Evolutionary conservation across 2,113 vertebrate genomes (phyloP), one percentile per base, ranked within the genome.

Genomic region (Cheirogaleus medius): DNA sequence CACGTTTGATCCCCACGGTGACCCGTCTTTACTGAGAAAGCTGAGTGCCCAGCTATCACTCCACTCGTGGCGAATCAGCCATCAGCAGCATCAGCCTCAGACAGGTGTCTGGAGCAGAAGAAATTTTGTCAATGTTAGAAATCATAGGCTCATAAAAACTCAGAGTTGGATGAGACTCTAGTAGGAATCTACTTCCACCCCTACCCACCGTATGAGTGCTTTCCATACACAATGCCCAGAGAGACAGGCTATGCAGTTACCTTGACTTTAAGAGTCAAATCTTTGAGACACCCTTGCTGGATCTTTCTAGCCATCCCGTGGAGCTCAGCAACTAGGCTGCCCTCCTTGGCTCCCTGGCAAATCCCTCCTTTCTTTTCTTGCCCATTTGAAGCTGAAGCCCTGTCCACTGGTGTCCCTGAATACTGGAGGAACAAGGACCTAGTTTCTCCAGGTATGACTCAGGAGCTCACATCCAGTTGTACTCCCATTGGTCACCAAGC

Each of bases 401-500:
- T 52, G 49, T 47, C 49, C 37, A 17, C n/a, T 5, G 1, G 18
- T n/a, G 21, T 34, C 14, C 27, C n/a, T 23, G 44, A 86, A 60
- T 32, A 14, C 47, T 32, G 37, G 56, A 34, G 49, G 42, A 60
- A 34, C 6, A 27, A 68, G 23, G 64, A 3, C 15, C 4, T 39
- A 32, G 25, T 18, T 63, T 58, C 44, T 85, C 17, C 11, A 76
- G 52, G 27, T 49, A 60, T 66, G n/a, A 9, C 42, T 64, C 25
- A 37, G 39, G 74, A 49, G 4, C 58, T 39, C 11, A n/a, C 1
- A 14, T 37, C 54, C 9, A 32, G 0, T 0, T 17, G 32, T 11
- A 1, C 15, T 27, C 8, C 17, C 1, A 1, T 42, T n/a, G 3
- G 47, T 56, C 23, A 25, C 17, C 32, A 13, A 39, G 23, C 11